A percentile compares a stretch with the other conserved stretches of the same genome.
Conservation (phyloP, 2,113 vertebrate species). For the Semicossyphus pulcher region DNA sequence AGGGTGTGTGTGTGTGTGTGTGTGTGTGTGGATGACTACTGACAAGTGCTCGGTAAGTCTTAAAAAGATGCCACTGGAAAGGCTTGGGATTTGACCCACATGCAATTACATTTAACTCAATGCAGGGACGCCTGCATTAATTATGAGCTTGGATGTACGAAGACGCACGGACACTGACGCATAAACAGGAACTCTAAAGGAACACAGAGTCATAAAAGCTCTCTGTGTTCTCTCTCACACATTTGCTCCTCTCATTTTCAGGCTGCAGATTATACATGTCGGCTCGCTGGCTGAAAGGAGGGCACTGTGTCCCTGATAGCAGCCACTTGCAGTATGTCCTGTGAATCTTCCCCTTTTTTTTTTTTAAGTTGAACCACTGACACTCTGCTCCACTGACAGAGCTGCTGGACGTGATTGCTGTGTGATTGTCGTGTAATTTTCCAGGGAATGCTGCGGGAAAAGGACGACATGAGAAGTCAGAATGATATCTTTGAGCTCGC, state of each 20-base stretch:
- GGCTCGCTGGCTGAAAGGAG: constrained; percentile 47
- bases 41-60: constrained; percentile 17
- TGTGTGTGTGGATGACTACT: constrained; percentile 11
- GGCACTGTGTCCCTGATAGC: constrained; percentile 47
- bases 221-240: constrained; percentile 14
- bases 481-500: constrained; percentile 21
- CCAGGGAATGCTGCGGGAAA: constrained; percentile 28
- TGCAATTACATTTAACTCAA: constrained; percentile 29
- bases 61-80: constrained; percentile 18
- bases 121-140: constrained; percentile 20
- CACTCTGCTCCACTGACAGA: constrained; percentile 20
- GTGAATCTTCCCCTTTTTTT: constrained; percentile 30
- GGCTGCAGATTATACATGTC: constrained; percentile 43
- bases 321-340: constrained; percentile 41
- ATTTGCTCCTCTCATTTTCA: constrained; percentile 38
- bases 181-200: constrained; percentile 4
- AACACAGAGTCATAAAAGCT: not conserved
- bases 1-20: not conserved
- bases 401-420: constrained; percentile 43
- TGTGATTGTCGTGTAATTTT: constrained; percentile 61
- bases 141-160: constrained; percentile 14
- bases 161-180: not conserved
- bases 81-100: constrained; percentile 45
- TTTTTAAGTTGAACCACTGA: constrained; percentile 31
- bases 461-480: constrained; percentile 13